Evolutionary conservation across 35 echinoderm and acorn worm genomes (phyloP).

Genomic region (Ophioderma brevispina): DNA sequence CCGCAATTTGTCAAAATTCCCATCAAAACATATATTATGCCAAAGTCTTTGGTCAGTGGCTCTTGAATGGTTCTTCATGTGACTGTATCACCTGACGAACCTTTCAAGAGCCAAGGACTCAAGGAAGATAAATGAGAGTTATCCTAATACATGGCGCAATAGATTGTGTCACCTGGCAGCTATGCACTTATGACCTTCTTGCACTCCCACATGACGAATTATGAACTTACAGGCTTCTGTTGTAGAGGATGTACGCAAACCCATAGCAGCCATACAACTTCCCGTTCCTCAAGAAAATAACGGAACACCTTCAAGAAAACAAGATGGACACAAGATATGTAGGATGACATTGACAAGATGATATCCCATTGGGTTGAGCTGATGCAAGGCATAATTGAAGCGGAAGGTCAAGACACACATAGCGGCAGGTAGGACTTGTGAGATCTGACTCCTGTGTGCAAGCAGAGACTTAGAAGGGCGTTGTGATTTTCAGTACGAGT

Average conservation of each 20-base stretch:
- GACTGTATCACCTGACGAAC: too few relatives aligned
- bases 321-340: constrained; percentile 69
- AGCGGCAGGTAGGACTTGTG: constrained; percentile 92
- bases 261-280: constrained; percentile 58
- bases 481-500: too few relatives aligned
- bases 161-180: background rate
- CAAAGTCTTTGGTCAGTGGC: background rate
- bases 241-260: constrained; percentile 90
- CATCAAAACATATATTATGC: background rate
- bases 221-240: constrained; percentile 83
- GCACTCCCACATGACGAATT: too few relatives aligned
- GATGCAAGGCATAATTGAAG: constrained; percentile 58
- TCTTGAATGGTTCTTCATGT: too few relatives aligned
- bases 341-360: constrained; percentile 78
- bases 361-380: constrained; percentile 69
- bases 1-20: background rate
- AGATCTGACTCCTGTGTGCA: constrained; percentile 69
- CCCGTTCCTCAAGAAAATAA: constrained; percentile 40
- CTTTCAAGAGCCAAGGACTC: too few relatives aligned
- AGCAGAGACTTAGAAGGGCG: too few relatives aligned
- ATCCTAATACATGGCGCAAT: background rate
- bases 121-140: too few relatives aligned
- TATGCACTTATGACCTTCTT: too few relatives aligned
- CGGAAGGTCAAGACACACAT: constrained; percentile 73
- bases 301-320: constrained; percentile 45